Evolutionary conservation across 2,888 invertebrate species (phyloP).

Genomic region (Mesorhabditis belari): DNA sequence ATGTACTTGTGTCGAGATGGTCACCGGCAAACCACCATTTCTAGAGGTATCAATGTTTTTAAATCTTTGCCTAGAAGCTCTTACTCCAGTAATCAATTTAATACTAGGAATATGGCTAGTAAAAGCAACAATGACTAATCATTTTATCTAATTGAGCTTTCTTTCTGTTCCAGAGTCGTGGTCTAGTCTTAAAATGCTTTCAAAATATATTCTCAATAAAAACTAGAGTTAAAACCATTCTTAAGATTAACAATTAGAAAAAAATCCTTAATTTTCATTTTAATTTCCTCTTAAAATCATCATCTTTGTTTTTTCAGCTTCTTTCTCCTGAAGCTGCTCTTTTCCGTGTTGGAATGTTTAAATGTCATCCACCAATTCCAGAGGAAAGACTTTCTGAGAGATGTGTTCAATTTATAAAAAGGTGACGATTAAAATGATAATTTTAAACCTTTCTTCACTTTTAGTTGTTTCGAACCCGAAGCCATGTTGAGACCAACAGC

Average conservation of each 20-base stretch:
- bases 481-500: conserved; percentile 78
- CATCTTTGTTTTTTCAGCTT: conserved; percentile 59
- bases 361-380: conserved; percentile 93
- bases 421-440: conserved; percentile 6
- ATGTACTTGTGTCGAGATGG: conserved; percentile 98
- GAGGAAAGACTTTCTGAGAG: conserved; percentile 72
- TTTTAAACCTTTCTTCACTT: not conserved
- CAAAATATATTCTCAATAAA: not conserved
- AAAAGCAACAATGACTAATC: not conserved
- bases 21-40: conserved; percentile 96
- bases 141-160: not conserved
- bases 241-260: too few species aligned
- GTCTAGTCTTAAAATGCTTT: too few species aligned
- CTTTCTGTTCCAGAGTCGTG: too few species aligned
- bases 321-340: conserved; percentile 94
- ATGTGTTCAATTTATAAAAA: conserved; percentile 76
- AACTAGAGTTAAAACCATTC: too few species aligned
- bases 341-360: conserved; percentile 92
- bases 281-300: too few species aligned
- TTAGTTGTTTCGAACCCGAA: conserved; percentile 80
- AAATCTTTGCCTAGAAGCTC: not conserved
- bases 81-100: not conserved
- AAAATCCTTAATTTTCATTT: too few species aligned
- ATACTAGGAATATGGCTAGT: not conserved
- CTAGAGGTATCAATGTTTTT: conserved; percentile 65